phyloP scores from a whole-genome alignment of 2,113 vertebrate genomes.

The Thryonomys swinderianus region DNA sequence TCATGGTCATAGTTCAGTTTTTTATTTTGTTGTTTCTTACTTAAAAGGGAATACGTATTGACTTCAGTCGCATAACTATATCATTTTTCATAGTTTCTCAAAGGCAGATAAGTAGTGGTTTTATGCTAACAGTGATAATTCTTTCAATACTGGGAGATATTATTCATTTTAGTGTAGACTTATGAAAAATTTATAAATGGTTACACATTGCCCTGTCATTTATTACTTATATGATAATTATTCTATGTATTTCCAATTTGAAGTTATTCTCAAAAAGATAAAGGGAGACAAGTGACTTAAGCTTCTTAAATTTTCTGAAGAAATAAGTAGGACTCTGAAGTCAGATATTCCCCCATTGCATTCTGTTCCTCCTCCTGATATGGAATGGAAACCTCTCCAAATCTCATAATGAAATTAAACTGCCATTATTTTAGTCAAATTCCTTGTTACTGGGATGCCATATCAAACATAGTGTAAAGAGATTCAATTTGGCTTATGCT shows the following conservation, averaged over 20 bases:
- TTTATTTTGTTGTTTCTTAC: not conserved
- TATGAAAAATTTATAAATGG: not conserved
- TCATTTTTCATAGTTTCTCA: not conserved
- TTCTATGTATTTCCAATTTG: not conserved
- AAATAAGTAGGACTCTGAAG: not conserved
- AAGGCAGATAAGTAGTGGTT: not conserved
- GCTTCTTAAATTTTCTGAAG: not conserved
- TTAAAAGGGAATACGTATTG: not conserved
- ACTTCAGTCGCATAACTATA: not conserved
- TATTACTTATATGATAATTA: not conserved
- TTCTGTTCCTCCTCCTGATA: not conserved
- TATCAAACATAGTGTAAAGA: not conserved
- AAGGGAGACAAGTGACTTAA: not conserved
- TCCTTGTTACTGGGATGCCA: not conserved
- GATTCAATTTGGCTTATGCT: not conserved
- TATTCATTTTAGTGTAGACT: not conserved
- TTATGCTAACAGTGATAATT: not conserved
- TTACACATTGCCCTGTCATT: not conserved
- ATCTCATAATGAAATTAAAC: not conserved
- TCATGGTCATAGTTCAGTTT: not conserved
- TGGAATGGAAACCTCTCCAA: no score
- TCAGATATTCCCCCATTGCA: not conserved
- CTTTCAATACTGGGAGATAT: not conserved
- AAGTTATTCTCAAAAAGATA: not conserved
- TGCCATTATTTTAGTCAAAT: not conserved